Conservation (phyloP, 2,888 invertebrate genomes). For the Ligdia adustata region DNA sequence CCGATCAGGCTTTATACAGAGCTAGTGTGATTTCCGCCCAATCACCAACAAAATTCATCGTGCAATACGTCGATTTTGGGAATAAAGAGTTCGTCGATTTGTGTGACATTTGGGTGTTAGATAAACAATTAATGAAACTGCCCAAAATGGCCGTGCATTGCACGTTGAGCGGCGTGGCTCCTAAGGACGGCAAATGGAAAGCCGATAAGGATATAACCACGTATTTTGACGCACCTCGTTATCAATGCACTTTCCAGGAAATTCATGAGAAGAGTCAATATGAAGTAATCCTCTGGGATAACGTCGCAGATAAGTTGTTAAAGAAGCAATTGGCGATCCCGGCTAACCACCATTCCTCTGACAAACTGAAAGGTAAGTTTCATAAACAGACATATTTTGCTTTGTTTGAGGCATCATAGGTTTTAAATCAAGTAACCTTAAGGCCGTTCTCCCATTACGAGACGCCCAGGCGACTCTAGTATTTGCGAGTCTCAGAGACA, state of each 20-base stretch:
- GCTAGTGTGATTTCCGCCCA: constrained; percentile 86
- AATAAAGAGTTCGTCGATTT: constrained; percentile 86
- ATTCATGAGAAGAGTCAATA: constrained; percentile 71
- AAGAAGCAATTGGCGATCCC: constrained; percentile 73
- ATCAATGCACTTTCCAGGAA: constrained; percentile 84
- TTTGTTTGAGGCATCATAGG: too few species aligned
- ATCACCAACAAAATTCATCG: constrained; percentile 84
- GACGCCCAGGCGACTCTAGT: too few species aligned
- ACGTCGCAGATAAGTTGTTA: constrained; percentile 76
- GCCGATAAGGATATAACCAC: constrained; percentile 78
- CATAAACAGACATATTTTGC: too few species aligned
- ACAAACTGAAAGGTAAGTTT: constrained; percentile 70
- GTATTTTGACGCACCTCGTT: constrained; percentile 85
- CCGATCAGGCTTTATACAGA: constrained; percentile 88
- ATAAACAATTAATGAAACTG: constrained; percentile 85
- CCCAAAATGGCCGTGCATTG: constrained; percentile 90
- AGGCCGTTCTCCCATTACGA: too few species aligned
- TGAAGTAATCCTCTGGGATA: constrained; percentile 75
- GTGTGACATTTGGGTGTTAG: constrained; percentile 88
- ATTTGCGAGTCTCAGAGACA: too few species aligned
- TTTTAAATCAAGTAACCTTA: too few species aligned
- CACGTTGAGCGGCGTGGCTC: constrained; percentile 84
- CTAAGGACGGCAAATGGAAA: constrained; percentile 85
- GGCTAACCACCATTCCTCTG: constrained; percentile 65
- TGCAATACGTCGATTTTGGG: constrained; percentile 91